Evolutionary conservation across 2,113 vertebrate species (phyloP), one percentile per base, ranked within the genome.

Genomic region (Perca schrenkii): DNA sequence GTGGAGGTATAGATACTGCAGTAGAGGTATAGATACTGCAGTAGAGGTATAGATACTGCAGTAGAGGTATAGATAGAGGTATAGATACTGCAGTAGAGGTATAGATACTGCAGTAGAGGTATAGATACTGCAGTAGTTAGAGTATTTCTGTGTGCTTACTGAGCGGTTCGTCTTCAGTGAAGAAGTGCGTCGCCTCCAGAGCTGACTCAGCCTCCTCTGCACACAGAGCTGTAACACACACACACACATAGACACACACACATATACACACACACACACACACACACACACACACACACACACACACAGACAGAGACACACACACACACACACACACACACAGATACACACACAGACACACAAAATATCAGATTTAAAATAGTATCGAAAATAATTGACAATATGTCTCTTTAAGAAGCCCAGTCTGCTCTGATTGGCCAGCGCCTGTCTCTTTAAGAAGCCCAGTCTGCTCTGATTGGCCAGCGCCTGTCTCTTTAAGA

Each of bases 191-290:
- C 0, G 98, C 98, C 85, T 99, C 98, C 84, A 97, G 94, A 74
- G 98, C 98, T 21, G 98, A 98, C 84, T 99, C 98, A 0, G 97
- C 95, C 86, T 99, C 98, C 78, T 99, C 98, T 13, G 97, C 92
- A 91, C 93, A 96, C 84, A 99, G 91, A 77, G 98, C 98, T 99
- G 52, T 28, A 53, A 52, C 43, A 78, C 21, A 56, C 21, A 54
- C 6, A 54, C 7, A 54, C 53, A 54, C 21, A 54, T 8, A 54
- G 3, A 54, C 53, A 54, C 21, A 54, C 53, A 54, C 53, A 54
- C 21, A 54, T 8, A 54, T 7, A 54, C 21, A 54, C 19, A 54
- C 16, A 54, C 19, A 54, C 3, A 56, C 10, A 56, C 54, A n/a
- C 8, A 56, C n/a, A 56, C 53, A 56, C n/a, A 56, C 54, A 56